phyloP scores from a whole-genome alignment of 2,888 invertebrate genomes.

The Tetragonula carbonaria region DNA sequence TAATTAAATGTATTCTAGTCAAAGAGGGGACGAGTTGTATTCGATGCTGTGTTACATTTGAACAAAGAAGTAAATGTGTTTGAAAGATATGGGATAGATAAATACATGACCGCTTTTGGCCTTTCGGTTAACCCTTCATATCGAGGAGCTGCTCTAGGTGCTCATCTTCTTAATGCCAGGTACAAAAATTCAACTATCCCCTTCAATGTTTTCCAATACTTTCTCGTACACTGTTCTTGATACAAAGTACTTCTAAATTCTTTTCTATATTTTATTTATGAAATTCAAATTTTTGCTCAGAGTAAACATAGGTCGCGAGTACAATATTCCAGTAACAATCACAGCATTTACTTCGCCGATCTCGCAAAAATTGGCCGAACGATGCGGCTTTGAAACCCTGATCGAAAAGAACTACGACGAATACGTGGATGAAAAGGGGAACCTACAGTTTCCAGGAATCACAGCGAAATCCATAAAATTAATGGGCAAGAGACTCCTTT shows the following conservation, averaged over 20 bases:
- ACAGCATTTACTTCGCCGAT: conserved; percentile 72
- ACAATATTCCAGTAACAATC: conserved; percentile 67
- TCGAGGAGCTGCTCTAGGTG: conserved; percentile 77
- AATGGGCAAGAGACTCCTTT: conserved; percentile 67
- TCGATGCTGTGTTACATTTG: conserved; percentile 49
- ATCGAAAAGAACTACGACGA: conserved; percentile 57
- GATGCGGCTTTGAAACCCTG: conserved; percentile 70
- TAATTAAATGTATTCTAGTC: conserved; percentile 18
- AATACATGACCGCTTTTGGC: conserved; percentile 78
- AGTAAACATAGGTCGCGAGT: conserved; percentile 70
- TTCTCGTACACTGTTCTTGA: background rate
- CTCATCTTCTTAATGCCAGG: conserved; percentile 73
- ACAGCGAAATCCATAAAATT: conserved; percentile 64
- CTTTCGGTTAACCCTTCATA: conserved; percentile 76
- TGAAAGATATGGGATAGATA: conserved; percentile 71
- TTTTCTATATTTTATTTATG: background rate
- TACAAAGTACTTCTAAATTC: too few species aligned
- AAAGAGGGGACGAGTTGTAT: background rate
- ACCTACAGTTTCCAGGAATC: conserved; percentile 67
- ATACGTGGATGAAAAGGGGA: conserved; percentile 64
- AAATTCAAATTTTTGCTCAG: conserved; percentile 52
- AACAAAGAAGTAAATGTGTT: conserved; percentile 65
- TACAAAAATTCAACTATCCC: conserved; percentile 20
- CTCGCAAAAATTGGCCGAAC: conserved; percentile 72
- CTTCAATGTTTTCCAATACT: background rate